Conservation (phyloP, 2,113 vertebrate genomes). For the Rhabdornis inornatus region DNA sequence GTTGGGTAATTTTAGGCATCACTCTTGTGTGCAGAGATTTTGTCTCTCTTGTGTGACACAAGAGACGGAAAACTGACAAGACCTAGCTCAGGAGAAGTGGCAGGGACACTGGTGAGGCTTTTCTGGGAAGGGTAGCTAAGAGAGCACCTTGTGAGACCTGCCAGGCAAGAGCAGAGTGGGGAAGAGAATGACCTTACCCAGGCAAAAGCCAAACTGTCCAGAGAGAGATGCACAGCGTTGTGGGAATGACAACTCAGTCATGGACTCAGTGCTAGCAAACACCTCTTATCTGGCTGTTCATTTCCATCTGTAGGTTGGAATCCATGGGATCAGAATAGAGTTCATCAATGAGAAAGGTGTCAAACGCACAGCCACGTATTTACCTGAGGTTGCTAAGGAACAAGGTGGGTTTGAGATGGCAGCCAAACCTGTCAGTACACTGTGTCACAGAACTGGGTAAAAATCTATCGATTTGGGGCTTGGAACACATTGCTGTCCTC, state of each 20-base stretch:
- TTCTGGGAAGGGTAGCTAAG: not conserved
- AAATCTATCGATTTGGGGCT: not conserved
- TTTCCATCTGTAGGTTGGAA: slow-evolving; percentile 78
- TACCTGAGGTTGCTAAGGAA: slow-evolving; percentile 87
- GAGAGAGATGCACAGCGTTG: not conserved
- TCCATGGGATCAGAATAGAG: slow-evolving; percentile 86
- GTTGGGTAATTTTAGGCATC: not conserved
- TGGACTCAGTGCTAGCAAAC: slow-evolving; percentile 20
- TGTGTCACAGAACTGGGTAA: slow-evolving; percentile 21
- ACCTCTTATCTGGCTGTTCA: slow-evolving; percentile 56
- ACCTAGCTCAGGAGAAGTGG: not conserved
- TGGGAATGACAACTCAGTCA: not conserved
- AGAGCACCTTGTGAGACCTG: not conserved
- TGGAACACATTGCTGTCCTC: not conserved
- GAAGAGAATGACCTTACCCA: not conserved
- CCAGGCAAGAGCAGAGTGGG: not conserved
- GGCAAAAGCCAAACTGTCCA: not conserved
- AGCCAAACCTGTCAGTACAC: not conserved
- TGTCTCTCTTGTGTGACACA: not conserved
- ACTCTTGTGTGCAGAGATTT: not conserved
- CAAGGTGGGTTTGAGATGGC: slow-evolving; percentile 76
- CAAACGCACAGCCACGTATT: slow-evolving; percentile 85
- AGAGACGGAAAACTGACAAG: not conserved
- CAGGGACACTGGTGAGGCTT: not conserved
- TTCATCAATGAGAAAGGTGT: slow-evolving; percentile 86